Evolutionary conservation across 2,113 vertebrate species (phyloP), one percentile per base, ranked within the genome.

Genomic region (Vanacampus margaritifer): DNA sequence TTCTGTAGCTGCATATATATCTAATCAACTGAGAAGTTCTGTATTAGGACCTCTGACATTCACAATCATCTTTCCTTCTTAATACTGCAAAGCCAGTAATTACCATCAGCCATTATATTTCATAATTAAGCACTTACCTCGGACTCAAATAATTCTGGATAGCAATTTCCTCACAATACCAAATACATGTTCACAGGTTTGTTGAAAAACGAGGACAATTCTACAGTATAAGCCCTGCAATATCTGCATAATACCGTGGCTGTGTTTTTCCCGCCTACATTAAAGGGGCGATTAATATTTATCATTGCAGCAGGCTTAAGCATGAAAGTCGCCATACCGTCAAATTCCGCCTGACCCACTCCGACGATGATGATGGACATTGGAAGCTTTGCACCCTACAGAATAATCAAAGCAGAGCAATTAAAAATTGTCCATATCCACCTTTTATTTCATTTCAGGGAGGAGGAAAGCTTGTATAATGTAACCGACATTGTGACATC

Each of bases 321-420:
- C 28, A 48, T 3, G 16, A 24, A 53, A 61, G 10, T 56, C 45
- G 62, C 16, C 17, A 0, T 90, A 90, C 89, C 89, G 7, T 90
- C 89, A 84, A 90, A 90, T 72, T 90, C 89, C 37, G 89, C 89
- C 66, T 89, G 87, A 69, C 89, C 89, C n/a, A 90, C 89, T 76
- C 89, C 89, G 3, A 90, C 89, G 23, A 90, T 90, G 69, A 90
- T 90, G 69, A 91, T 90, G 67, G 87, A 91, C 88, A 91, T 88
- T 21, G 88, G 87, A 64, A 90, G 84, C 69, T 90, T 90, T 58
- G 89, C 89, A 24, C 81, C 89, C 89, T 90, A 83, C 26, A 54
- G 61, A 82, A 13, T 62, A 64, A 79, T 46, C 6, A 63, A 54
- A 82, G 61, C 6, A 12, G 0, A 59, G 39, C 0, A 72, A 61